Base-by-base conservation (phyloP, 2,113 vertebrate species). In the Anolis sagrei region DNA sequence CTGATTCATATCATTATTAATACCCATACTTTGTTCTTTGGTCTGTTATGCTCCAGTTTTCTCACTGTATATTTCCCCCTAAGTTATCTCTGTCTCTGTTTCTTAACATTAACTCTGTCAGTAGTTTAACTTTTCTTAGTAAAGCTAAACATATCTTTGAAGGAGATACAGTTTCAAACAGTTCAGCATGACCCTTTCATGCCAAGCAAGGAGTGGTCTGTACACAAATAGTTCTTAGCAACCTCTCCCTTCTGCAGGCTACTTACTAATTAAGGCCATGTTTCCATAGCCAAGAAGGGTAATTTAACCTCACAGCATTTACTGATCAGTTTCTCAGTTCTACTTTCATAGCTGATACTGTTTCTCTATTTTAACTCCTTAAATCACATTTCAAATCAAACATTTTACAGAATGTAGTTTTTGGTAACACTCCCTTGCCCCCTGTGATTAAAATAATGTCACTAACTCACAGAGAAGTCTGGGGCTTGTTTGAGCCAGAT, bases 91-190 rank as follows among this genome's bases (percentile, higher is more conserved):
- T 79, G 27, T 23, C n/a, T 27, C 64, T 78, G 75, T n/a, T 70
- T 58, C 75, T 77, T 78, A 85, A 85, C 70, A 77, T 85, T 85
- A 85, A 78, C 34, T 85, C 61, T 68, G 32, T 29, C 16, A 54
- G 75, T 54, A 58, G 64, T 29, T 11, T 77, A 25, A 54, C 27
- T 51, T 51, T 85, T 78, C 49, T 77, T 23, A 85, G 51, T 27
- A 85, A 44, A 44, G 48, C 25, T 85, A 61, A 85, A 44, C 16
- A 44, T 70, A 85, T 78, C 49, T 85, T 19, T 39, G 48, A 78
- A 69, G 7, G 29, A 58, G 23, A 69, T 58, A 77, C 13, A 58
- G 74, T 77, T 81, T 72, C 11, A 23, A 76, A 62, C 48, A 61
- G 19, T 77, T 19, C 79, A 76, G 39, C n/a, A 62, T 49, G 36